A percentile compares a stretch with the other conserved stretches of the same genome.
Evolutionary conservation across 2,113 vertebrate genomes (phyloP).

Genomic region (Cromileptes altivelis): DNA sequence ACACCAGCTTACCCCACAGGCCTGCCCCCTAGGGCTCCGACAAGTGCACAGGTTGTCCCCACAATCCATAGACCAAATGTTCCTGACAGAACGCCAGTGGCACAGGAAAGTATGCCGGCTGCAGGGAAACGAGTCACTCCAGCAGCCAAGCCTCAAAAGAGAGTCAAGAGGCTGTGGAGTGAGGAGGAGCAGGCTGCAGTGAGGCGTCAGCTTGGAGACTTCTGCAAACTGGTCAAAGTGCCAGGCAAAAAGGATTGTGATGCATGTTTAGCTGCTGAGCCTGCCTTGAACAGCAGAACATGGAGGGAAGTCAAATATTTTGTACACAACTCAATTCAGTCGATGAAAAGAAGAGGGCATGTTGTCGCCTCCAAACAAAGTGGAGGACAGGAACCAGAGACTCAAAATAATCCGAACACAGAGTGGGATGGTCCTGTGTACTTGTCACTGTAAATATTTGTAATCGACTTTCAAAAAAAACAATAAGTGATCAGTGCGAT

Average conservation of each 20-base stretch:
- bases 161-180: constrained; percentile 75
- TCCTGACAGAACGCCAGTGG: constrained; percentile 22
- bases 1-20: constrained; percentile 48
- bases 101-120: constrained; percentile 21
- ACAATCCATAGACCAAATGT: constrained; percentile 49
- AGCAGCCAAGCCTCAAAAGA: constrained; percentile 69
- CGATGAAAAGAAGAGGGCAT: constrained; percentile 69
- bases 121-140: constrained; percentile 6
- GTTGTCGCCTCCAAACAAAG: constrained; percentile 43
- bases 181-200: constrained; percentile 77
- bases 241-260: constrained; percentile 83
- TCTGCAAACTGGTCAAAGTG: constrained; percentile 73
- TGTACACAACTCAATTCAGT: constrained; percentile 81
- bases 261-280: constrained; percentile 78
- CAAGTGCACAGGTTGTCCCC: constrained; percentile 74
- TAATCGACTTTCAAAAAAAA: constrained; percentile 39
- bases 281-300: constrained; percentile 72
- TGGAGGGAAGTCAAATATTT: constrained; percentile 82
- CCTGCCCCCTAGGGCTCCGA: constrained; percentile 3
- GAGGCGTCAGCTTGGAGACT: constrained; percentile 76
- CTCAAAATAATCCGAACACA: constrained; percentile 35
- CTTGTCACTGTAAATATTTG: constrained; percentile 72
- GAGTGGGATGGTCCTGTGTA: constrained; percentile 81
- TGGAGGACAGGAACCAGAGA: constrained; percentile 58
- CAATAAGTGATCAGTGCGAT: not conserved